phyloP scores from a whole-genome alignment of 2,113 vertebrate species.

The Takifugu bimaculatus region DNA sequence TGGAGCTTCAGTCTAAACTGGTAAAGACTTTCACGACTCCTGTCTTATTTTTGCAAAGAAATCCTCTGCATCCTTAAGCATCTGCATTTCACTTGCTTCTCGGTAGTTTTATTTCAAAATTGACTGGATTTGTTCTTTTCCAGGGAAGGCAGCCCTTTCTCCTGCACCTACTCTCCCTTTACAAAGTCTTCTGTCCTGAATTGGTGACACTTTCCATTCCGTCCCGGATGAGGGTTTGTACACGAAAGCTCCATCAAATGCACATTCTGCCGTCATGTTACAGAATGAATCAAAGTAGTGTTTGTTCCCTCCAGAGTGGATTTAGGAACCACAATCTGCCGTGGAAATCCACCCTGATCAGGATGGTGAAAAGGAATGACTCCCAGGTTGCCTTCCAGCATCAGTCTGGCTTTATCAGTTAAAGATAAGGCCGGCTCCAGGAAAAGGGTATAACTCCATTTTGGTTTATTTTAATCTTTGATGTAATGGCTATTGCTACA shows the following conservation, averaged over 20 bases:
- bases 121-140: slow-evolving; percentile 25
- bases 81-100: no score
- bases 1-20: slow-evolving; percentile 86
- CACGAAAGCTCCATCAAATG: neutral
- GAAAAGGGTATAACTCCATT: slow-evolving; percentile 69
- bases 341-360: slow-evolving; percentile 78
- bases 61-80: neutral
- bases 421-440: slow-evolving; percentile 42
- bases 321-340: slow-evolving; percentile 80
- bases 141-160: slow-evolving; percentile 84
- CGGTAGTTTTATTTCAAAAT: neutral
- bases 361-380: slow-evolving; percentile 73
- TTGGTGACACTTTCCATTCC: slow-evolving; percentile 82
- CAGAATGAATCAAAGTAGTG: neutral
- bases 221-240: slow-evolving; percentile 79
- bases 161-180: slow-evolving; percentile 84
- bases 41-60: neutral
- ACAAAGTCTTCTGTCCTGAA: slow-evolving; percentile 85
- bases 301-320: slow-evolving; percentile 66
- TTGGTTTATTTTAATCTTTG: neutral
- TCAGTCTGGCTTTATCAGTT: slow-evolving; percentile 22
- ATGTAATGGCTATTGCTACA: no score
- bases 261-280: neutral
- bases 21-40: slow-evolving; percentile 65
- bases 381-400: slow-evolving; percentile 26